Base-by-base conservation (phyloP, 2,888 invertebrate genomes). In the Protonemura montana region DNA sequence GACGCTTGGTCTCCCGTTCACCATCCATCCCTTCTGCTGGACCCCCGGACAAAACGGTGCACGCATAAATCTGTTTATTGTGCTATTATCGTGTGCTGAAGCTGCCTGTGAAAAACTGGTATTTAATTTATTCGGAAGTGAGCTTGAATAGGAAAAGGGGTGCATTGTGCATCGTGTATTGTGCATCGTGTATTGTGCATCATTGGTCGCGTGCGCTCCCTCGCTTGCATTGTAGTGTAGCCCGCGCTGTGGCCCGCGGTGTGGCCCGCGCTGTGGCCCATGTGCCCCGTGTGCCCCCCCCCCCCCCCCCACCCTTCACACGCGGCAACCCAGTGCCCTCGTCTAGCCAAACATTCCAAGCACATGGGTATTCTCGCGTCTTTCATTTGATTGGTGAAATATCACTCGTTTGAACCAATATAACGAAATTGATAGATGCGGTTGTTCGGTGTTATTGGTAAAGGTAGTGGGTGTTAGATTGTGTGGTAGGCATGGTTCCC, bases 81-180 rank as follows among this genome's bases (percentile, higher is more conserved):
- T 81, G 13, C 59, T 59, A 59, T 13, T 27, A 81, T 16, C n/a
- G 28, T 28, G 81, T 81, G 28, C 81, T 27, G 81, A 13, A 3
- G 0, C 59, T 10, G 28, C 30, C 81, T 81, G 81, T 81, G 81
- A 81, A 81, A 81, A 81, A 81, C 81, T 81, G 30, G 81, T 81
- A 27, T 29, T 81, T 30, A 81, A 30, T 30, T 29, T 30, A 30
- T 81, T 30, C 29, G n/a, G 81, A 81, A 30, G 13, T 81, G 81
- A 81, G 81, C 13, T 81, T 81, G 28, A 29, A 27, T 81, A 5
- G 28, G 16, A 35, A 81, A 29, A 29, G 81, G 30, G 28, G 81
- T 30, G 81, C 16, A 35, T 35, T 35, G 35, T 35, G 35, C 35
- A 35, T 35, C 10, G 35, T 26, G 81, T 21, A 21, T 10, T 59